These are phyloP conservation scores for Notolepis coatsorum DNA, from an alignment of 2,797 vertebrate genomes.

Conservation along the genomic window DNA sequence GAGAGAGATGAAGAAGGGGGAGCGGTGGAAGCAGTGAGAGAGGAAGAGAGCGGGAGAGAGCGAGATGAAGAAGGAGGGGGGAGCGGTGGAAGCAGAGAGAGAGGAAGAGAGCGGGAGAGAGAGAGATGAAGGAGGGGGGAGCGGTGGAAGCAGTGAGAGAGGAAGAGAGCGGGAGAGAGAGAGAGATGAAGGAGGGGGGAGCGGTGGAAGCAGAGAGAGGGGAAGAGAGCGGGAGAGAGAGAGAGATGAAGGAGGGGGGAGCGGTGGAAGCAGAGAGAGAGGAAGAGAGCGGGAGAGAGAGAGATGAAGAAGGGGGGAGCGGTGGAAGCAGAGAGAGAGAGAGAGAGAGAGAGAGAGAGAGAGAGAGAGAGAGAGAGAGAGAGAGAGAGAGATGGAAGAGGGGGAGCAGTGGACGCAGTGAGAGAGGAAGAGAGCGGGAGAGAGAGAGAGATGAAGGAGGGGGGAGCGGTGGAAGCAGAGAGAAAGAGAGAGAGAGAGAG, in stretches of 20 bases:
- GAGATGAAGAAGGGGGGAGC: too few species aligned
- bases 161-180: background rate
- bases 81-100: background rate
- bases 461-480: background rate
- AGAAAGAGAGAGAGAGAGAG: background rate
- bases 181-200: background rate
- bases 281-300: background rate
- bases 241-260: conserved; percentile 7
- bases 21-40: too few species aligned
- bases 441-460: background rate
- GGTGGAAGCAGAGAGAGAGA: background rate
- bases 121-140: background rate
- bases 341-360: background rate
- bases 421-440: background rate
- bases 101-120: background rate
- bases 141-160: background rate
- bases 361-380: background rate
- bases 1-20: too few species aligned
- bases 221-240: background rate
- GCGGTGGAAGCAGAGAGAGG: too few species aligned
- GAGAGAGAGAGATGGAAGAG: background rate
- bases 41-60: background rate
- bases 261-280: background rate
- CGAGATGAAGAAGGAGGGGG: conserved; percentile 5
- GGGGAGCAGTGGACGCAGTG: too few species aligned